Base-by-base conservation (phyloP, 2,113 vertebrate genomes). In the Gymnocephalus cernua region DNA sequence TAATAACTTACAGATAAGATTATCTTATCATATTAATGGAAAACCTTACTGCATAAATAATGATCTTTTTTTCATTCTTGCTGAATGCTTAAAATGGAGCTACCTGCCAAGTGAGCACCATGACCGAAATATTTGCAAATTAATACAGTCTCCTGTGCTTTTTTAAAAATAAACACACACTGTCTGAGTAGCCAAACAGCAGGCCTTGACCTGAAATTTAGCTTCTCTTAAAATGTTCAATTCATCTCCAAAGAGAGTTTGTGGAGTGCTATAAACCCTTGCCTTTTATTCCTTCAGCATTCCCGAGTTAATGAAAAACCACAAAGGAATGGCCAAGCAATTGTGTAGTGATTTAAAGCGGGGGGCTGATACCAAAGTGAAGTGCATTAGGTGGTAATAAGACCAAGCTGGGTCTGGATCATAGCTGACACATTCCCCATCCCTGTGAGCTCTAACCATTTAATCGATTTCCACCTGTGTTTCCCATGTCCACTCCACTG, bases 381-480 rank as follows among this genome's bases (percentile, higher is more conserved):
- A 86, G 81, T 71, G 85, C 81, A 88, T 91, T 89, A 89, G 81
- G 68, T 61, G 77, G 85, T 86, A 86, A 91, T 89, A 84, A 86
- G 82, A 84, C 79, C 77, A 45, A 82, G 77, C 86, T 69, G 81
- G 86, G 68, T 69, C 74, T 8, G 75, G 87, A 88, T 89, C 88
- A 86, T 86, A 83, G 72, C 85, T 56, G 83, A 92, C 83, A 90
- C 75, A 56, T 89, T 83, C 56, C 82, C 87, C 74, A 85, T 84
- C 86, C 83, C 73, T 32, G 67, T 88, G 86, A 86, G 86, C 79
- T 79, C 65, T 53, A 82, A 89, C 81, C 90, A 82, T 90, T 90
- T 91, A 89, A 92, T 93, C 85, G 77, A 93, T 93, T 89, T 81
- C 87, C 72, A 85, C 88, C 79, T 83, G 80, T 38, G 81, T 68